Evolutionary conservation across 2,797 vertebrate genomes (phyloP), one percentile per base, ranked within the genome.

Genomic region (Remorina albescens): DNA sequence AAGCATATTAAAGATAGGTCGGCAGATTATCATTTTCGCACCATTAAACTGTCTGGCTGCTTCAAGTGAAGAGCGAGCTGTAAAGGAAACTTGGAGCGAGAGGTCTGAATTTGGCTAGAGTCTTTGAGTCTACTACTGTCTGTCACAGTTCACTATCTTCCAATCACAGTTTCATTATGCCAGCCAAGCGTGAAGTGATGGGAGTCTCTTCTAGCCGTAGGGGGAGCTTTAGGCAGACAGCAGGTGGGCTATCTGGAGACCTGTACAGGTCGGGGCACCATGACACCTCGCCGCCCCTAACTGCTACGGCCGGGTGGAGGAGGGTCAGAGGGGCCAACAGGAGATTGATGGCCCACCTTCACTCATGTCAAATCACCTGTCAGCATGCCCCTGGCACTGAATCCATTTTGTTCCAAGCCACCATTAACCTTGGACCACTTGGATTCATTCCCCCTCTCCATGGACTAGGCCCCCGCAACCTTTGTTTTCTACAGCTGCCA

Each of bases 391-490:
- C 95, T 97, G 96, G 96, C 96, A 95, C 80, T 78, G 95, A 96
- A 98, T 98, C 95, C 96, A 95, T 98, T 98, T 96, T 97, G 96
- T 94, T 97, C 95, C 94, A 91, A 95, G 94, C 95, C 95, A 96
- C 95, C 95, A 98, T 98, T 99, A 98, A 98, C 97, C 97, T 98
- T 97, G 96, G 97, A 96, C 95, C 95, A 96, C 95, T 95, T 96
- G 95, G 94, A 97, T 96, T 96, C 96, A 93, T 96, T 96, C 95
- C 95, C 92, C 72, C 76, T 88, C 90, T 91, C 91, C 63, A 39
- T 69, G 86, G 89, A 90, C 91, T 26, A 63, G 78, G 83, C 85
- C 86, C 61, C 81, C 39, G 62, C 78, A 88, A 94, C 92, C 93
- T 92, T 91, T 93, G 89, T 91, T 88, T 86, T 88, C 83, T 82